phyloP scores from a whole-genome alignment of 2,888 invertebrate genomes.

The Lobophora halterata region DNA sequence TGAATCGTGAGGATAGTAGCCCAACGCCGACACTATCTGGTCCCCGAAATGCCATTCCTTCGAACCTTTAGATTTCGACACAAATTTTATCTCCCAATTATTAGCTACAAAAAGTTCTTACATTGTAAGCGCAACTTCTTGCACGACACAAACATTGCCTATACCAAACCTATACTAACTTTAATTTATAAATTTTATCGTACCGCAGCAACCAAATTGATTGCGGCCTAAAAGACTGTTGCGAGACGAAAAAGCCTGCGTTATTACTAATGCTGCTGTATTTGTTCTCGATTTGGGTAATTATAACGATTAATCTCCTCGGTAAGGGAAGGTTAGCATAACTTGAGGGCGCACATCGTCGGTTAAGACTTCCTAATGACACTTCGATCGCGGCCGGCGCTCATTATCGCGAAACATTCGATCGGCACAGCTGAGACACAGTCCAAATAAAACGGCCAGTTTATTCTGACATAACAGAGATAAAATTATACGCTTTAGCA shows the following conservation, averaged over 20 bases:
- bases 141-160: conserved; percentile 20
- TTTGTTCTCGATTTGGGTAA: conserved; percentile 49
- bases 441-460: conserved; percentile 4
- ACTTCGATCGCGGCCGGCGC: conserved; percentile 73
- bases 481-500: too few species aligned
- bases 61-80: conserved; percentile 41
- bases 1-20: conserved; percentile 66
- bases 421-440: conserved; percentile 50
- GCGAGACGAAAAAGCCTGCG: conserved; percentile 26
- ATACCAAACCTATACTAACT: conserved; percentile 21
- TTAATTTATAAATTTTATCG: conserved; percentile 17
- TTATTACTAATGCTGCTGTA: conserved; percentile 48
- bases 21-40: conserved; percentile 48
- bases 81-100: conserved; percentile 48
- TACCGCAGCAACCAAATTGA: conserved; percentile 19
- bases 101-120: conserved; percentile 39
- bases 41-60: conserved; percentile 56
- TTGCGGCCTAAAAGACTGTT: conserved; percentile 20
- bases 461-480: too few species aligned
- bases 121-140: conserved; percentile 25
- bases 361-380: conserved; percentile 79
- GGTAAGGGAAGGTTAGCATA: conserved; percentile 61
- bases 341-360: conserved; percentile 69
- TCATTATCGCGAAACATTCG: conserved; percentile 78
- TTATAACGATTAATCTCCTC: conserved; percentile 70